Base-by-base conservation (phyloP, 2,888 invertebrate species). In the Metellina segmentata region DNA sequence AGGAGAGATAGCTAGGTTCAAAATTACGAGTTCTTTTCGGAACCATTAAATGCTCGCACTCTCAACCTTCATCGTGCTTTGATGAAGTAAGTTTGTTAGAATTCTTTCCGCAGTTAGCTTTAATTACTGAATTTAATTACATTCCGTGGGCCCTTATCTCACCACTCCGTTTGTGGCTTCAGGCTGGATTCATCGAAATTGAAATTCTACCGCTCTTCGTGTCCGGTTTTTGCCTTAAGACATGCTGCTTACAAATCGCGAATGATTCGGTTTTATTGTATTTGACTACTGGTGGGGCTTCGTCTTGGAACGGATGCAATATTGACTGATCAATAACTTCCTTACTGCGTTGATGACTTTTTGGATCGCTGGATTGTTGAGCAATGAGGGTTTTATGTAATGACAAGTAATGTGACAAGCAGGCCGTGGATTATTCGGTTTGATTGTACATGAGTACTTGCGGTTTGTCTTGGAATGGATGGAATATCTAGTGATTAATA, bases 121-220 rank as follows among this genome's bases (percentile, higher is more conserved):
- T 89, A 89, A 89, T 89, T 89, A 89, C 89, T 75, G 75, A 70
- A 89, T 89, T 89, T 89, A 89, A 89, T 89, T 89, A 82, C 89
- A 89, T 89, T 82, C 70, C 77, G 81, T 51, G 51, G 69, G 34
- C 53, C 74, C 79, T 87, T 82, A 89, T 89, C 82, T 53, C 53
- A 51, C 77, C 19, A 49, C 70, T 49, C 69, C 48, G 74, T 34
- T 34, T 34, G 70, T 34, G 61, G 16, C 71, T 70, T 49, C 34
- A 13, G 34, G 81, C 6, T 11, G 34, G 79, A 53, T 81, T n/a
- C 20, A 20, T 11, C 11, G 61, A 20, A 34, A 20, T 51, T 77
- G 49, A 16, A 51, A 49, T 77, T 48, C 48, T 51, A n/a, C 51
- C 51, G 34, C 19, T 74, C 74, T 11, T 4, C 5, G 16, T 48